Evolutionary conservation across 2,113 vertebrate species (phyloP).

Genomic region (Melozone crissalis): DNA sequence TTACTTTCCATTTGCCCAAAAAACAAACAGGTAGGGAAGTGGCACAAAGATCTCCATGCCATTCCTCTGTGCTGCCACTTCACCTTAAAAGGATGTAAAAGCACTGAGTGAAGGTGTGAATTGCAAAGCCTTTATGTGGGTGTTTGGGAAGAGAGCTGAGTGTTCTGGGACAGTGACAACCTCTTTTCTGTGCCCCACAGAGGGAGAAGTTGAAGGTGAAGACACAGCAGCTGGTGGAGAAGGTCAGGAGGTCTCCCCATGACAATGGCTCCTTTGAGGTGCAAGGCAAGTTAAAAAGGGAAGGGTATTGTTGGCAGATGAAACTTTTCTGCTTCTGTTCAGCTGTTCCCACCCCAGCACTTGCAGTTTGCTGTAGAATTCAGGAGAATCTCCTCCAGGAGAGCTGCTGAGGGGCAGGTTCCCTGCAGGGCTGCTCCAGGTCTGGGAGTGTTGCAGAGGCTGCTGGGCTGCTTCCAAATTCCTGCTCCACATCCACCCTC

Average conservation of each 20-base stretch:
- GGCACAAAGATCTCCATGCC: background rate
- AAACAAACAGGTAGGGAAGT: background rate
- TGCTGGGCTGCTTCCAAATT: background rate
- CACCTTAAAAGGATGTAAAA: background rate
- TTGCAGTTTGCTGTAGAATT: background rate
- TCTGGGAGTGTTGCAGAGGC: background rate
- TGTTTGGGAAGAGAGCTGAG: background rate
- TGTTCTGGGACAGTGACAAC: background rate
- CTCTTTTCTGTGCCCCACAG: constrained; percentile 66
- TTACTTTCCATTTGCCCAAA: background rate
- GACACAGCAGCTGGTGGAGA: constrained; percentile 83
- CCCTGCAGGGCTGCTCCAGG: background rate
- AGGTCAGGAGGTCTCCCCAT: constrained; percentile 80
- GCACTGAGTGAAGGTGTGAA: background rate
- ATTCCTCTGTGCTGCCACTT: background rate
- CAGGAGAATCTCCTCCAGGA: background rate
- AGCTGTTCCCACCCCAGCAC: constrained; percentile 15
- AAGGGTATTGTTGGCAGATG: background rate
- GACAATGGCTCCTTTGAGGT: constrained; percentile 87
- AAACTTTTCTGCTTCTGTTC: background rate
- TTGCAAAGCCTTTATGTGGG: background rate
- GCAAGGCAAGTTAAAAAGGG: constrained; percentile 72
- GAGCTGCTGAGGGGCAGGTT: background rate
- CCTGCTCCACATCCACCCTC: background rate
- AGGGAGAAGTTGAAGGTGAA: constrained; percentile 87